These are phyloP conservation scores for Pygoscelis adeliae DNA, from an alignment of 2,113 vertebrate species.

Conservation along the genomic window DNA sequence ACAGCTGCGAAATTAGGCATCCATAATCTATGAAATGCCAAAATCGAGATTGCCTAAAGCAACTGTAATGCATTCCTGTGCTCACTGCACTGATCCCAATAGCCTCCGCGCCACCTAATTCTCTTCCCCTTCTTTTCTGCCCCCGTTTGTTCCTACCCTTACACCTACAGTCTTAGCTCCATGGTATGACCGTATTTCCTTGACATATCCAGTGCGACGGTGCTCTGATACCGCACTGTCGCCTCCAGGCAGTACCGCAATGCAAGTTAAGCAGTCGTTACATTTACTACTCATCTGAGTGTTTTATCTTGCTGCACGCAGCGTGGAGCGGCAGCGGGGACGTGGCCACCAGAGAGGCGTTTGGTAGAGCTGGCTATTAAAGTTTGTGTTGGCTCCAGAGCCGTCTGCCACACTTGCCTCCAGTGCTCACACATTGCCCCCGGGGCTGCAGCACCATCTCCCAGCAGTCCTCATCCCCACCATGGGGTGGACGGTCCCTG, in stretches of 20 bases:
- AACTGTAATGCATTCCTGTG: background rate
- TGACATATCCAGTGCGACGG: accelerated
- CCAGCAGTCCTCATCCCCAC: accelerated
- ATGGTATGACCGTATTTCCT: background rate
- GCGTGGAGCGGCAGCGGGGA: accelerated
- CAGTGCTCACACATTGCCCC: accelerated
- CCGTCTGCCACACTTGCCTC: accelerated
- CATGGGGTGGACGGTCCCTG: background rate
- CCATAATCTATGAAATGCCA: background rate
- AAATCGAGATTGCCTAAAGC: background rate
- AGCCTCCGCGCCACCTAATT: background rate
- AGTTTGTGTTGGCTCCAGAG: background rate
- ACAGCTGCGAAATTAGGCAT: background rate
- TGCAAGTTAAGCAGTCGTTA: background rate
- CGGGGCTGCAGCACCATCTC: background rate
- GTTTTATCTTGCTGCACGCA: background rate
- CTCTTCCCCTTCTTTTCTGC: background rate
- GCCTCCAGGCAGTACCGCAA: background rate
- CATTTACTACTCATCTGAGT: background rate
- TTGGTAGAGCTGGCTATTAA: background rate
- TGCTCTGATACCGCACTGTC: accelerated
- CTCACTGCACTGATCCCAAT: background rate
- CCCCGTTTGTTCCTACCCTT: background rate
- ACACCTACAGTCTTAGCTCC: background rate
- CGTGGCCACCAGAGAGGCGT: accelerated